These are phyloP conservation scores for Cheilosia impressa DNA, from an alignment of 2,888 invertebrate species.

Conservation along the genomic window DNA sequence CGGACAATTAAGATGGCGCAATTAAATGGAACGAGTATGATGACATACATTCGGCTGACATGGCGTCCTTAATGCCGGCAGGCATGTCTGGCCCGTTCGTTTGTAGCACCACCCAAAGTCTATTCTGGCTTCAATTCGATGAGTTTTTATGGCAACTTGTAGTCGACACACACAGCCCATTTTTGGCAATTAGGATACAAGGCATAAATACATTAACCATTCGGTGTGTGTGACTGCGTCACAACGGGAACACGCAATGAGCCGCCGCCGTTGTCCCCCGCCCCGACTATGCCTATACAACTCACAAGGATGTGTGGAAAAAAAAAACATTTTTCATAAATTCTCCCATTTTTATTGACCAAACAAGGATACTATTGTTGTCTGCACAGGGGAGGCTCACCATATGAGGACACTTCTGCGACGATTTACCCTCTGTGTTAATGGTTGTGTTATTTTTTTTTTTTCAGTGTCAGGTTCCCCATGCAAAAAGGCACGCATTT, in stretches of 20 bases:
- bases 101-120: background rate
- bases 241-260: slow-evolving; percentile 48
- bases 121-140: slow-evolving; percentile 1
- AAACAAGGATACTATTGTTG: slow-evolving; percentile 46
- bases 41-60: background rate
- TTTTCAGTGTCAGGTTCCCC: slow-evolving; percentile 52
- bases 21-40: slow-evolving; percentile 12
- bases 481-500: slow-evolving; percentile 63
- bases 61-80: no score
- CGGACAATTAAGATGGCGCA: slow-evolving; percentile 27
- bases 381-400: slow-evolving; percentile 7
- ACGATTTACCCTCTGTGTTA: slow-evolving; percentile 27
- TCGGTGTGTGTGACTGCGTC: slow-evolving; percentile 23
- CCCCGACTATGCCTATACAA: background rate
- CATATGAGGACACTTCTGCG: slow-evolving; percentile 63
- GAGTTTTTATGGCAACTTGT: slow-evolving; percentile 1
- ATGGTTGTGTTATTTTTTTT: slow-evolving; percentile 13
- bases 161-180: slow-evolving; percentile 51
- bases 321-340: slow-evolving; percentile 64
- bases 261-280: background rate
- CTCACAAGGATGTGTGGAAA: background rate
- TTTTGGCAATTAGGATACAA: slow-evolving; percentile 68
- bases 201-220: slow-evolving; percentile 64
- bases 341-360: slow-evolving; percentile 71
- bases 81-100: no score